Evolutionary conservation across 2,888 invertebrate species (phyloP), one percentile per base, ranked within the genome.

Genomic region (Brachyptera putata): DNA sequence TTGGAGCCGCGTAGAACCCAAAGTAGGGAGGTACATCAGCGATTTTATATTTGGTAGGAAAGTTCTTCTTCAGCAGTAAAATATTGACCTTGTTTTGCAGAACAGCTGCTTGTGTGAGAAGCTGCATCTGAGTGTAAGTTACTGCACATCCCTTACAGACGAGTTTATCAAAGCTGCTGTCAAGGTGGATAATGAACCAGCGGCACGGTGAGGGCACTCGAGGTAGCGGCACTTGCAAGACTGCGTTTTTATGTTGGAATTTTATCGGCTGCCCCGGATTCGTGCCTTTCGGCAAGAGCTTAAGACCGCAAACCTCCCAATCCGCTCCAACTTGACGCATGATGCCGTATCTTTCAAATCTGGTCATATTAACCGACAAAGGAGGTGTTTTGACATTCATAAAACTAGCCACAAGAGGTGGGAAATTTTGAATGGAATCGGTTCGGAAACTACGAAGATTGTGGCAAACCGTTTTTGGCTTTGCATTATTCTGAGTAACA

Each of bases 1-100:
- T 68, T 5, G 72, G 72, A 24, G 70, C 70, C 22, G 73, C 71
- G 62, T 74, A 76, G 30, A 76, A 69, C 1, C 74, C 75, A 64
- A 74, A 75, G 5, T 18, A 18, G 5, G 16, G n/a, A 7, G 41
- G 41, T 16, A 41, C 7, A 9, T 21, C 41, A 9, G 21, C 18
- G 5, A 21, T 9, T 7, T 3, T 2, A 9, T 7, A 41, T 9
- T 41, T 5, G 2, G 14, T 7, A 2, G 41, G 16, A 9, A 41
- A 41, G 24, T 46, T 46, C 24, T 22, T 24, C 2, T 46, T 3
- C 7, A 41, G 21, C 2, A 41, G 41, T 7, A 41, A 7, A 21
- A 21, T 21, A 18, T 41, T 41, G 14, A 46, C 24, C 7, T 11
- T 18, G 24, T 46, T 46, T 24, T 24, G 4, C 2, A 2, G 4